Evolutionary conservation across 2,888 invertebrate species (phyloP).

Genomic region (Chromoteleia sp.): DNA sequence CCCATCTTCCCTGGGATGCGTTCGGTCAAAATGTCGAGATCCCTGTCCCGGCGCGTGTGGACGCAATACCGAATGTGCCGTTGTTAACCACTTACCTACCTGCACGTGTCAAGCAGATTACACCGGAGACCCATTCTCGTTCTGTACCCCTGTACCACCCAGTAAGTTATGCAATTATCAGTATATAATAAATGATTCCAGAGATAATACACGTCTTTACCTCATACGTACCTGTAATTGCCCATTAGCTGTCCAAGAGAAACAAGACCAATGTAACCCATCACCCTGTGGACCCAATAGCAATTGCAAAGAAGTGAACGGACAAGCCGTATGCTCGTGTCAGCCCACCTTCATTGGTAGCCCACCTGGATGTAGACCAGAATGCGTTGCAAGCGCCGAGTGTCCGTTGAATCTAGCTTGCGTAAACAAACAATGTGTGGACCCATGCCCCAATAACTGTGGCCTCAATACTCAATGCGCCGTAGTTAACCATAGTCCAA

Average conservation of each 20-base stretch:
- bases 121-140: slow-evolving; percentile 91
- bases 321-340: slow-evolving; percentile 85
- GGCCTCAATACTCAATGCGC: slow-evolving; percentile 86
- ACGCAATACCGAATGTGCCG: slow-evolving; percentile 90
- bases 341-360: slow-evolving; percentile 82
- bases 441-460: slow-evolving; percentile 88
- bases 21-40: slow-evolving; percentile 88
- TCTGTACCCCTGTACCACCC: slow-evolving; percentile 85
- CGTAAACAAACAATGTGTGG: slow-evolving; percentile 87
- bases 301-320: slow-evolving; percentile 83
- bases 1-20: slow-evolving; percentile 83
- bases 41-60: slow-evolving; percentile 90
- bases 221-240: slow-evolving; percentile 7
- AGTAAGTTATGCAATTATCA: slow-evolving; percentile 84
- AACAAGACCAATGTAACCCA: slow-evolving; percentile 86
- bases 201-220: too few relatives aligned
- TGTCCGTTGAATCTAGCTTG: slow-evolving; percentile 88
- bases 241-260: slow-evolving; percentile 64
- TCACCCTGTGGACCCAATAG: slow-evolving; percentile 91
- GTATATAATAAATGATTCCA: too few relatives aligned
- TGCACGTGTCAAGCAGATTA: slow-evolving; percentile 89
- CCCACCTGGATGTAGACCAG: slow-evolving; percentile 85
- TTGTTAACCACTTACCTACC: slow-evolving; percentile 90
- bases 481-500: slow-evolving; percentile 85
- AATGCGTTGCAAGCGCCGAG: slow-evolving; percentile 87